Conservation (phyloP, 1,140 invertebrate species). For the Limonius californicus region DNA sequence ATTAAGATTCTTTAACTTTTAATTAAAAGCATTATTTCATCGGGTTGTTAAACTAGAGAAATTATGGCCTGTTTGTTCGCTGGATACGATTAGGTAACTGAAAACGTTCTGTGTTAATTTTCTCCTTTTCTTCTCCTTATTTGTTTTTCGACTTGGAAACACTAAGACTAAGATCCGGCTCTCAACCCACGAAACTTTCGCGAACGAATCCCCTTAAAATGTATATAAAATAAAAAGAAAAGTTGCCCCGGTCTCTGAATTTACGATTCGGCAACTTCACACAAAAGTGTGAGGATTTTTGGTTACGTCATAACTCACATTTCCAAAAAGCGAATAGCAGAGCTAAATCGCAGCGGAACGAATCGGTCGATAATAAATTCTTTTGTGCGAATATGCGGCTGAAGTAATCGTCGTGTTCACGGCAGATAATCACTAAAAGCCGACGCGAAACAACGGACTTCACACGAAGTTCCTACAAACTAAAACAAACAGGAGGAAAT, state of each 20-base stretch:
- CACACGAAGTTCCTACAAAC: constrained; percentile 18
- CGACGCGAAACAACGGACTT: constrained; percentile 20
- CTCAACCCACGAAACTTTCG: too few species aligned
- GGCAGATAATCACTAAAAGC: constrained; percentile 24
- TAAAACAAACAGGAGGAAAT: constrained; percentile 24
- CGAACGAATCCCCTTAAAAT: too few species aligned
- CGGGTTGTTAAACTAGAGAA: constrained; percentile 29
- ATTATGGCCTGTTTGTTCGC: constrained; percentile 31
- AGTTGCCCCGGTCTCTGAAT: too few species aligned
- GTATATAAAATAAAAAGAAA: too few species aligned
- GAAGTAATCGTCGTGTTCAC: constrained; percentile 13
- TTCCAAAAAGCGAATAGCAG: neutral
- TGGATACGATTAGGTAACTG: constrained; percentile 28
- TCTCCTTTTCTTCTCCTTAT: constrained; percentile 4
- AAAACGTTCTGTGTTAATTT: constrained; percentile 29
- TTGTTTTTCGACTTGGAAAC: neutral
- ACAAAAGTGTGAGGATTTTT: too few species aligned
- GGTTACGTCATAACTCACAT: neutral
- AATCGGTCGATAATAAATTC: neutral
- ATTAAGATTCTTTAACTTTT: constrained; percentile 39
- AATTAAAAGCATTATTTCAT: constrained; percentile 38
- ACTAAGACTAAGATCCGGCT: too few species aligned
- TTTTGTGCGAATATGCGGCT: neutral
- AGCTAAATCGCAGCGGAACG: neutral
- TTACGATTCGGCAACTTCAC: too few species aligned